Base-by-base conservation (phyloP, 2,888 invertebrate species). In the Cataglyphis altisquamis region DNA sequence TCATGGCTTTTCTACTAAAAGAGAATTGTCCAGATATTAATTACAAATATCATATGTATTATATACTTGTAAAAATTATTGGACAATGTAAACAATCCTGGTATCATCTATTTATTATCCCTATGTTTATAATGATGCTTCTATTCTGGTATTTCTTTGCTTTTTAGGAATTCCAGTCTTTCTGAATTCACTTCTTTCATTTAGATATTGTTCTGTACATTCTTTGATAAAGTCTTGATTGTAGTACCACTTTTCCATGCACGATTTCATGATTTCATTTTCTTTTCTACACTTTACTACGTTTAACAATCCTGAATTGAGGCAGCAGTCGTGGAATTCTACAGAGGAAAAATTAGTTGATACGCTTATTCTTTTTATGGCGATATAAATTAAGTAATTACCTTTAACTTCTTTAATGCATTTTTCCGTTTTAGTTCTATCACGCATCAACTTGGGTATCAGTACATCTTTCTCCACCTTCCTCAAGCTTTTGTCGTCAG, bases 401-500 rank as follows among this genome's bases (percentile, higher is more conserved):
- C 97, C 96, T 93, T 95, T 95, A 0, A 98, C 98, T 95, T 97
- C 97, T 88, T 96, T 94, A 0, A 93, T 85, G 94, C 99, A 99
- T 94, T 98, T 98, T 91, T 97, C 97, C 18, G 92, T 93, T 94
- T 97, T 97, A 0, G 98, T 97, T 90, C 96, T 97, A 36, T 98
- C 98, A 89, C 99, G 96, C 96, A 99, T 97, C 92, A 97, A 96
- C 95, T 98, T 98, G 0, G 99, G 98, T 93, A 99, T 97, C 88
- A 99, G 94, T 25, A 99, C 97, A 93, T 99, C 98, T 29, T 95
- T 95, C 95, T 99, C 99, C 3, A 99, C 98, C 96, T 97, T 98
- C 90, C 99, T 96, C 74, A 99, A 95, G n/a, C 95, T 95, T 92
- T 93, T 96, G 94, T 99, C 99, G 89, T 97, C 95, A 1, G 98